Conservation (phyloP, 2,888 invertebrate species). For the Dysmachus trigonus region DNA sequence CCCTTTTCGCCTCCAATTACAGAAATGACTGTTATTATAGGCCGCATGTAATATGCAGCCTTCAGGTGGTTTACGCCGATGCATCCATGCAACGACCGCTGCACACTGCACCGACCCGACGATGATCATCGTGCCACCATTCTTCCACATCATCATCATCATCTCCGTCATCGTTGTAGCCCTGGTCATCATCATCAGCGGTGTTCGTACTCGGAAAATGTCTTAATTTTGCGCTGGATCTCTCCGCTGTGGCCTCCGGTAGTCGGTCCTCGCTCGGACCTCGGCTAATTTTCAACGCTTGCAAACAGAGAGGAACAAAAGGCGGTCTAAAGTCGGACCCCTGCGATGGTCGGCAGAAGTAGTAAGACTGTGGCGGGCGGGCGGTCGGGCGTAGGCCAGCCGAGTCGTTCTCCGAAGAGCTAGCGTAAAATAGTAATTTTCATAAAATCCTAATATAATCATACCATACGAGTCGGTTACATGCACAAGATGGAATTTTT, state of each 20-base stretch:
- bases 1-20: conserved; percentile 38
- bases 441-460: conserved; percentile 28
- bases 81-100: background rate
- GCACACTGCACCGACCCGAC: background rate
- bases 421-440: conserved; percentile 25
- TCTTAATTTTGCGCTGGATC: conserved; percentile 26
- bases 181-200: conserved; percentile 29
- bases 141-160: conserved; percentile 1
- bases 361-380: too few species aligned
- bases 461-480: background rate
- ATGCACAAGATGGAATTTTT: background rate
- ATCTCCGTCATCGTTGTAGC: conserved; percentile 10
- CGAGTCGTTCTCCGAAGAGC: background rate
- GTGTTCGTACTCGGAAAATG: conserved; percentile 13
- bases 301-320: background rate
- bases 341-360: background rate
- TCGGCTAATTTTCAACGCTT: conserved; percentile 16
- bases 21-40: conserved; percentile 38
- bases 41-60: conserved; percentile 23
- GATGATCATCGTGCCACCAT: conserved; percentile 9
- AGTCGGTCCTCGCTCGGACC: conserved; percentile 1
- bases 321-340: background rate
- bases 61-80: conserved; percentile 29
- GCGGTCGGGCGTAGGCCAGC: background rate
- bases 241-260: conserved; percentile 29